Evolutionary conservation across 1,140 invertebrate genomes (phyloP), one percentile per base, ranked within the genome.

Genomic region (Anadara kagoshimensis): DNA sequence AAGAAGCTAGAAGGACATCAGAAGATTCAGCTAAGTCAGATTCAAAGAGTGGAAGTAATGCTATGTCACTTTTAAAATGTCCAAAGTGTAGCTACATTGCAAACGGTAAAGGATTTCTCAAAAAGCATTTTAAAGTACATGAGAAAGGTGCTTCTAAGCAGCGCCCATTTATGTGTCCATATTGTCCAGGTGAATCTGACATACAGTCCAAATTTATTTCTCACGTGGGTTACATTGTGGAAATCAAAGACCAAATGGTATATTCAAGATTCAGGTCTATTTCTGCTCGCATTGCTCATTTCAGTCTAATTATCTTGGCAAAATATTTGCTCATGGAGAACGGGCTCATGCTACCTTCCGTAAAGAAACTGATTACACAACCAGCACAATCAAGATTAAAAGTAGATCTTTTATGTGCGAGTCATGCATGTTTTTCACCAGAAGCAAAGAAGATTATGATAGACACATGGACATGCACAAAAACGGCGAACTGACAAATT

Each of bases 191-290:
- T 22, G 53, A 45, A 36, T 49, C 47, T 44, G 62, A 75, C 57
- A 56, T 29, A 26, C 54, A 66, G 22, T 26, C 36, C n/a, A 56
- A 70, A 36, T 69, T 75, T 20, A 57, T 61, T 61, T 68, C 47
- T 24, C 73, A 75, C 18, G 61, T 75, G 70, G 70, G 49, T 56
- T 70, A 47, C 73, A 75, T 59, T 36, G 29, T 36, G 29, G 29
- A 36, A 36, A 36, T 36, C 29, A 36, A 36, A 36, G 7, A 36
- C 29, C 29, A 36, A 36, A 36, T 36, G 29, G 29, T 36, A 36
- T 36, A 36, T 36, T 36, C 29, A 20, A 66, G 14, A 44, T 64
- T 44, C 45, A 59, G 14, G 36, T 73, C 11, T 73, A 67, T 8
- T 67, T 67, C 22, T 73, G 70, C 26, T 45, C 49, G 12, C 70